Base-by-base conservation (phyloP, 2,797 vertebrate species). In the Phoxinus dragarum region DNA sequence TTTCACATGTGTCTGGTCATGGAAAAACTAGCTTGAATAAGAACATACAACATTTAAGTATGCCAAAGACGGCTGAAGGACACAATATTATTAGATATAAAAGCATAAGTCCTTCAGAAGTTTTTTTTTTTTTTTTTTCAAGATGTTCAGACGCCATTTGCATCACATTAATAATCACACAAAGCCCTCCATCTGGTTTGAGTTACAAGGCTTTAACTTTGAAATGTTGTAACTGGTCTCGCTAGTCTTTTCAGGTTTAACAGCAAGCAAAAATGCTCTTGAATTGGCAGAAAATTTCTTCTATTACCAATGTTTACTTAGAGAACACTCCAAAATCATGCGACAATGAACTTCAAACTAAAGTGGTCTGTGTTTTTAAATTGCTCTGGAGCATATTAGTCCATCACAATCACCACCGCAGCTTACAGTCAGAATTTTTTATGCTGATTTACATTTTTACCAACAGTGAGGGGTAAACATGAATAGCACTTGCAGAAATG, bases 1-100 rank as follows among this genome's bases (percentile, higher is more conserved):
- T 96, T 96, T 96, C 95, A 95, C 96, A 94, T 93, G 94, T 91
- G 94, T 95, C 93, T 95, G 93, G 96, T 95, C 94, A 94, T 87
- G 90, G 92, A 92, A 93, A 91, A 93, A 90, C 87, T 92, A 86
- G 89, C 92, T 90, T 89, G 93, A 93, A 93, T 92, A 86, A 56
- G 74, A 89, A 87, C 73, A 79, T 84, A 81, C 72, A 89, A 89
- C 81, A 89, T 82, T 56, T 87, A 44, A 85, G 44, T 67, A 49
- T 54, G 38, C 11, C 40, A 66, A 68, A 80, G 71, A 80, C 7
- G 38, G 36, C 76, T 71, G 19, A 42, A 87, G 67, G 27, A 74
- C 31, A 59, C 6, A 16, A 17, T 69, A 47, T 79, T 71, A 38
- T 78, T 78, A 71, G 66, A 78, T 90, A 89, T 87, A 88, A 91